Base-by-base conservation (phyloP, 2,113 vertebrate genomes). In the Podarcis muralis region DNA sequence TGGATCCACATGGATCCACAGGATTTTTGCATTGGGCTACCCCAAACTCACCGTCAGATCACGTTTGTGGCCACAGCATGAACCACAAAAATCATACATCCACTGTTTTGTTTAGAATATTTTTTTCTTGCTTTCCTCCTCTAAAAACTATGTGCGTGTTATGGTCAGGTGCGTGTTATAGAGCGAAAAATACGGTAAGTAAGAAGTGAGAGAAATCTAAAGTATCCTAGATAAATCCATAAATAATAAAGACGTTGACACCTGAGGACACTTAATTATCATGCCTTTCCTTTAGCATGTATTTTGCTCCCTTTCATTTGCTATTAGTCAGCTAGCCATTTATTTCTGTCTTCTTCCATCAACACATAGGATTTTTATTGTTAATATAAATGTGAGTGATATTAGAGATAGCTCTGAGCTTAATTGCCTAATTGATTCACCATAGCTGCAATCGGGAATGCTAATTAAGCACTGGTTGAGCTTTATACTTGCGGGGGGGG, bases 401-500 rank as follows among this genome's bases (percentile, higher is more conserved):
- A 66, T 93, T 78, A 90, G 87, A 30, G 69, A 89, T 91, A 68
- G 88, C 88, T 69, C 87, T 23, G 89, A 87, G 68, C 72, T 92
- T 94, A 93, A 95, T 93, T 94, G 94, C 89, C 93, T 95, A 91
- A 94, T 92, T 88, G 88, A 93, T 82, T 94, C 83, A 90, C 89
- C 65, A 89, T 91, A 94, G 94, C 92, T 92, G 71, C 88, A 90
- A 68, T 92, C 91, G 90, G 83, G 84, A 90, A 93, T 90, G 83
- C 69, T 92, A 71, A 91, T 94, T 86, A 92, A 95, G 92, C 93
- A 94, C 92, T 94, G 89, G 94, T 87, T 91, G 82, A 81, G 48
- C 85, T 92, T 90, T 88, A 87, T 86, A 87, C 92, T 91, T 92
- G 48, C 2, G 9, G 43, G 71, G 91, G 91, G 91, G 91, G 92